Percentiles rank a stretch among this genome's conserved stretches.
Conservation (phyloP, 2,888 invertebrate species). For the Oxycera nigricornis region DNA sequence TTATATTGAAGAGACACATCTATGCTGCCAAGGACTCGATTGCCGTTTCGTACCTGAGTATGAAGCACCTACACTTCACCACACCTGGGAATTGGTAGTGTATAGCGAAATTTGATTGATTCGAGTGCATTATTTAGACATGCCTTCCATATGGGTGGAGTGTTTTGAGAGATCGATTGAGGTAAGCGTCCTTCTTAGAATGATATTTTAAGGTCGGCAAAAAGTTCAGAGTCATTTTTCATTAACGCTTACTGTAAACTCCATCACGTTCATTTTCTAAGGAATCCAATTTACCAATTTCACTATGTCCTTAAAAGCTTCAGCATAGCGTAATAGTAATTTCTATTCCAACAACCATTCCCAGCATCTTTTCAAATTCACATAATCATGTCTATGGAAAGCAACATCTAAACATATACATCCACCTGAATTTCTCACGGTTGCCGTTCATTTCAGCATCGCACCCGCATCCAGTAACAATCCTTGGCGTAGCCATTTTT, state of each 20-base stretch:
- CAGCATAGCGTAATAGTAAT: too few species aligned
- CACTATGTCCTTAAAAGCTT: too few species aligned
- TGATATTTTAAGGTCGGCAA: too few species aligned
- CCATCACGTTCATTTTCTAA: too few species aligned
- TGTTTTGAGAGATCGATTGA: conserved; percentile 29
- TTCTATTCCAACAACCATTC: too few species aligned
- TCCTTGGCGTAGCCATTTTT: conserved; percentile 29
- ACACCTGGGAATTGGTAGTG: conserved; percentile 18
- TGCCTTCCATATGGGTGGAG: conserved; percentile 11
- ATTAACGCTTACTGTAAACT: too few species aligned
- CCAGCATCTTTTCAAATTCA: too few species aligned
- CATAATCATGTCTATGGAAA: too few species aligned
- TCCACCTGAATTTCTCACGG: conserved; percentile 15
- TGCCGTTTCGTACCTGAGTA: conserved; percentile 9
- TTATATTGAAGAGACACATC: conserved; percentile 22
- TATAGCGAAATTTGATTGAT: conserved; percentile 25
- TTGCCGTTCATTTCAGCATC: background rate
- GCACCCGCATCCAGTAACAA: background rate
- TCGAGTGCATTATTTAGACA: conserved; percentile 27
- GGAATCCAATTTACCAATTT: too few species aligned
- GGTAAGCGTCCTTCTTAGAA: background rate
- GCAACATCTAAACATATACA: background rate
- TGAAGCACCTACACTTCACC: conserved; percentile 3
- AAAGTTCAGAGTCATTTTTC: too few species aligned
- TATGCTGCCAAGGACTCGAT: background rate